Evolutionary conservation across 2,113 vertebrate genomes (phyloP), one percentile per base, ranked within the genome.

Genomic region (Aleadryas rufinucha): DNA sequence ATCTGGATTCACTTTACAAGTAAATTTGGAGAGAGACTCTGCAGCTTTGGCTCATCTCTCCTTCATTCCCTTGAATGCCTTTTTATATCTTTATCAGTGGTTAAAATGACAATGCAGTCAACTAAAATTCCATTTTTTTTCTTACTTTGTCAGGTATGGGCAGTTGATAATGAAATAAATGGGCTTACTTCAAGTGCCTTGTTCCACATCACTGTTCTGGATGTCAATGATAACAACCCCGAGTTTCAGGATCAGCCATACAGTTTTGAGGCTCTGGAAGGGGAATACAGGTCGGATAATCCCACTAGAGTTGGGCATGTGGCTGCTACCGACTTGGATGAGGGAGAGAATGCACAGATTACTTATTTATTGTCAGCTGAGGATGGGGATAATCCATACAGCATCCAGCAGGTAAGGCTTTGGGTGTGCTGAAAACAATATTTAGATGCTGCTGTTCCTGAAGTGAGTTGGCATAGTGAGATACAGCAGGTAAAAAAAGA

Each of bases 141-240:
- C 37, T 79, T 71, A 2, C 18, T 89, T 91, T 91, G 93, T n/a
- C 83, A 98, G 98, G 97, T 98, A 16, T 95, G 97, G 92, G 98
- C 98, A 22, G 97, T 98, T 74, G 98, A 98, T 95, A 96, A 97
- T 49, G 35, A 69, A 28, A 65, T 0, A 0, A 84, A 95, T 16
- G 98, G 98, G 9, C 95, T 98, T 54, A 98, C 15, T 44, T 94
- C 98, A 84, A 98, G 98, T 6, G 96, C 98, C 70, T 81, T 97
- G 88, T 86, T 99, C 79, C 96, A 96, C 64, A 72, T 99, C 95
- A 98, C 93, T 17, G 74, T 98, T 87, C 91, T 98, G 92, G 98
- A 99, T 84, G 95, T 98, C 95, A 98, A 98, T 7, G 98, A 99
- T 88, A 98, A 99, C 85, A 97, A 98, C 81, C 98, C 98, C 5